A percentile compares a stretch with the other conserved stretches of the same genome.
Evolutionary conservation across 2,797 vertebrate species (phyloP).

Genomic region (Taeniopygia guttata): DNA sequence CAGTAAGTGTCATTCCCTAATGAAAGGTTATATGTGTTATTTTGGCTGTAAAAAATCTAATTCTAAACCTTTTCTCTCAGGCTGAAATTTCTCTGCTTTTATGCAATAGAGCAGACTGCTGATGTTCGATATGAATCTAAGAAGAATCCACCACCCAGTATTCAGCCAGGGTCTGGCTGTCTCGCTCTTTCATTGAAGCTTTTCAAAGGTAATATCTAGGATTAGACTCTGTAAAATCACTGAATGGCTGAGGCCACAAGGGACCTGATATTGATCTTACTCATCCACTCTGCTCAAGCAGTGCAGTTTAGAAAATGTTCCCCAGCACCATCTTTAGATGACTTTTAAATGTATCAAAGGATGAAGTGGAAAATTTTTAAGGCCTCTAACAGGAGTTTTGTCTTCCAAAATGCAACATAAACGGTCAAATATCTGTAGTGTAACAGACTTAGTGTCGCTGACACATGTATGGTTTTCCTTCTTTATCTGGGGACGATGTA

Average conservation of each 20-base stretch:
- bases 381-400: neutral
- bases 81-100: conserved; percentile 50
- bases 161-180: conserved; percentile 31
- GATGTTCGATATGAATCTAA: neutral
- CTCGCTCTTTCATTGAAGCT: conserved; percentile 56
- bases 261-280: too few species aligned
- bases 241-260: neutral
- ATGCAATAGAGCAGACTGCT: conserved; percentile 25
- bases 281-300: neutral
- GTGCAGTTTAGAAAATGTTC: neutral
- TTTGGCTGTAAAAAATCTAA: neutral
- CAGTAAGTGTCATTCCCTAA: conserved; percentile 38
- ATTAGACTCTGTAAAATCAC: neutral
- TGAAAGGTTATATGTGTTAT: rapidly evolving
- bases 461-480: neutral
- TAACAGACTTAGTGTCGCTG: neutral
- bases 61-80: neutral
- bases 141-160: neutral
- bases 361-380: neutral
- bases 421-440: neutral
- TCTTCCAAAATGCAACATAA: neutral
- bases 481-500: neutral
- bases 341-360: neutral
- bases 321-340: neutral
- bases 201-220: conserved; percentile 64